Evolutionary conservation across 2,797 vertebrate species (phyloP).

Genomic region (Brotogeris chrysoptera): DNA sequence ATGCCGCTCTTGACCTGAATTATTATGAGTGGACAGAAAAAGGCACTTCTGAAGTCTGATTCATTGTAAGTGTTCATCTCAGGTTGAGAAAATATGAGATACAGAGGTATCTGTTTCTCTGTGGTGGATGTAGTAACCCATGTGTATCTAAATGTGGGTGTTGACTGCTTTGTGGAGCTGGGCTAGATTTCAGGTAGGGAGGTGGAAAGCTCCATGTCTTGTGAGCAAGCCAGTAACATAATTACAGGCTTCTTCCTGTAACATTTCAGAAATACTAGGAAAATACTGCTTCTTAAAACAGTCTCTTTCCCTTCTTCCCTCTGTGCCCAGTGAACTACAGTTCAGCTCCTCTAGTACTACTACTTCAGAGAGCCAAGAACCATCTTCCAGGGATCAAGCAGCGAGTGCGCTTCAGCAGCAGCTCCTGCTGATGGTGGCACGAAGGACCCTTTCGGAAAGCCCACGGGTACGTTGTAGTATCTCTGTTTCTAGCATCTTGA

Average conservation of each 20-base stretch:
- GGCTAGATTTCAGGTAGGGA: not conserved
- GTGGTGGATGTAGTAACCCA: not conserved
- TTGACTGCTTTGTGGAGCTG: not conserved
- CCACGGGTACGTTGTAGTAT: constrained; percentile 65
- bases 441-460: constrained; percentile 73
- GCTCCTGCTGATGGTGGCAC: constrained; percentile 76
- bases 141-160: not conserved
- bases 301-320: not conserved
- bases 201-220: not conserved
- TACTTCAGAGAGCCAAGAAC: constrained; percentile 76
- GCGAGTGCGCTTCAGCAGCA: constrained; percentile 75
- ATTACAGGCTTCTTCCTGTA: not conserved
- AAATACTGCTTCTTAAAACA: not conserved
- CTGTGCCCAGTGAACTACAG: constrained; percentile 69
- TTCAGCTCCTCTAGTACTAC: constrained; percentile 75
- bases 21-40: not conserved
- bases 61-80: not conserved
- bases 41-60: not conserved
- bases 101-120: not conserved
- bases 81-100: not conserved
- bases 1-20: not conserved
- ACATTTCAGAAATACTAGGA: not conserved
- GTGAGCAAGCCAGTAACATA: not conserved
- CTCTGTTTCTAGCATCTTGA: not conserved
- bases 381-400: constrained; percentile 70